These are phyloP conservation scores for Dicycla oo DNA, from an alignment of 2,888 invertebrate species.

Conservation along the genomic window DNA sequence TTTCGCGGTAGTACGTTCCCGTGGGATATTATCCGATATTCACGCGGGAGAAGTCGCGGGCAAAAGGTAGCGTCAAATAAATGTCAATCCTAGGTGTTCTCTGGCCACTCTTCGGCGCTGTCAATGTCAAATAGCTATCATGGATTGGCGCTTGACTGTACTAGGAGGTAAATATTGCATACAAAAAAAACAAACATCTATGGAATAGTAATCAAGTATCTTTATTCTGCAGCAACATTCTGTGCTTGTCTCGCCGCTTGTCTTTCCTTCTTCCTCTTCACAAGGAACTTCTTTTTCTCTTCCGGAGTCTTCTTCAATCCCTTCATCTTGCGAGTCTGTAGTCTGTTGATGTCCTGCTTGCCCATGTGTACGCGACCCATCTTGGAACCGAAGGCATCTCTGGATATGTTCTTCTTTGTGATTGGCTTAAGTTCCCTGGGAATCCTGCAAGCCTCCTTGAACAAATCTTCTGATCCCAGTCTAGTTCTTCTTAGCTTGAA, in stretches of 20 bases:
- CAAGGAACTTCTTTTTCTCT: conserved; percentile 91
- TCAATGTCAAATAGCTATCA: too few relatives aligned
- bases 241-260: conserved; percentile 73
- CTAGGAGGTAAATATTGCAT: not conserved
- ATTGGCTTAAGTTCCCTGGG: conserved; percentile 94
- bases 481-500: conserved; percentile 96
- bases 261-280: conserved; percentile 88
- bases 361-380: conserved; percentile 98
- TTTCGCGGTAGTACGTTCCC: too few relatives aligned
- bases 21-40: too few relatives aligned
- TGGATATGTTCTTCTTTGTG: conserved; percentile 97
- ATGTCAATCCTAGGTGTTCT: too few relatives aligned
- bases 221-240: conserved; percentile 72
- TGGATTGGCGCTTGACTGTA: not conserved
- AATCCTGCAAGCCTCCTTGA: conserved; percentile 94
- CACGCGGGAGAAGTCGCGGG: too few relatives aligned
- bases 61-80: too few relatives aligned
- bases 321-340: conserved; percentile 98
- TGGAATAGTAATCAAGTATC: conserved; percentile 67
- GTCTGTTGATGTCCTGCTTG: conserved; percentile 94
- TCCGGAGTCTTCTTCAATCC: conserved; percentile 94
- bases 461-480: conserved; percentile 97
- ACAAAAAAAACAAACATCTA: conserved; percentile 21
- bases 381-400: conserved; percentile 96
- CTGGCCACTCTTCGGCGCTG: too few relatives aligned